Conservation (phyloP, 2,888 invertebrate genomes). For the Nemoura dubitans region DNA sequence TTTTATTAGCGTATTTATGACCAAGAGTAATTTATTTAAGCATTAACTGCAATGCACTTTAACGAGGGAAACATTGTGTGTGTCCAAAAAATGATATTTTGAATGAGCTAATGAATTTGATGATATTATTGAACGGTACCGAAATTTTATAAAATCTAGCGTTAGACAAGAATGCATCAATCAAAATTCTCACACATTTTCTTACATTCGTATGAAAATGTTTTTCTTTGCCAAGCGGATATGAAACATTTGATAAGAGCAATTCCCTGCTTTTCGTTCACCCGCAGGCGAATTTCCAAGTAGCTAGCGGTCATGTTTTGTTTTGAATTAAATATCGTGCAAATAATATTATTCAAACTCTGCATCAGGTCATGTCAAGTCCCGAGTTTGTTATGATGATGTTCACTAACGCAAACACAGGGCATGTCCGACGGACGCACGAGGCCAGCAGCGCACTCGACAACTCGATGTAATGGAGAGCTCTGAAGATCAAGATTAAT, state of each 20-base stretch:
- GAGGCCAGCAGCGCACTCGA: not conserved
- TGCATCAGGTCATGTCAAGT: too few relatives aligned
- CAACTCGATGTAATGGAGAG: not conserved
- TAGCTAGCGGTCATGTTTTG: not conserved
- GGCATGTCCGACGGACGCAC: not conserved
- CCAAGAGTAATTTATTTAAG: not conserved
- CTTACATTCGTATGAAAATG: not conserved
- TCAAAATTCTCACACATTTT: not conserved
- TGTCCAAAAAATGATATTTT: too few relatives aligned
- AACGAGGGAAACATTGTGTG: too few relatives aligned
- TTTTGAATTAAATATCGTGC: constrained; percentile 4
- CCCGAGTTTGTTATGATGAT: not conserved
- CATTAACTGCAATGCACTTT: too few relatives aligned
- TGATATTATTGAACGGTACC: not conserved
- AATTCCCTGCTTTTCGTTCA: not conserved
- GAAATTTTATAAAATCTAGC: not conserved
- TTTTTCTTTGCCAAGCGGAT: not conserved
- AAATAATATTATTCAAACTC: not conserved
- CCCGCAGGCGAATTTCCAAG: not conserved
- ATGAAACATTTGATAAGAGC: not conserved
- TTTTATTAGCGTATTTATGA: not conserved
- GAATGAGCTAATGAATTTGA: too few relatives aligned
- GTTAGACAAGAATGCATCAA: not conserved
- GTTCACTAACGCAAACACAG: not conserved
- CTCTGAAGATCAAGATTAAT: not conserved